Conservation (phyloP, 2,113 vertebrate genomes). For the Orthonyx spaldingii region DNA sequence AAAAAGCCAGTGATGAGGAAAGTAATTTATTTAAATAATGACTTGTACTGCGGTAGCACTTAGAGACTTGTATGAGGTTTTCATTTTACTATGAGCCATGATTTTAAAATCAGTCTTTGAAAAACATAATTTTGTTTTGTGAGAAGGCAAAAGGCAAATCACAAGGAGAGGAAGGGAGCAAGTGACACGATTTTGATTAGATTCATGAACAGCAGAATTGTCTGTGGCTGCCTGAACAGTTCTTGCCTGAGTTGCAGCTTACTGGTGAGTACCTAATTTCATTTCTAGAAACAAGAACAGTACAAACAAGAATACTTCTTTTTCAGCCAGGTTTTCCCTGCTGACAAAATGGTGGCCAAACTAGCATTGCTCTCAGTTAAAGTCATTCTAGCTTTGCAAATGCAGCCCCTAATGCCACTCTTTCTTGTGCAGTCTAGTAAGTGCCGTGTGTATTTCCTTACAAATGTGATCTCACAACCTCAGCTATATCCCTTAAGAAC, state of each 20-base stretch:
- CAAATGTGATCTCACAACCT: not conserved
- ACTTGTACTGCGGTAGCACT: not conserved
- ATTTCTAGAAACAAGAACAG: not conserved
- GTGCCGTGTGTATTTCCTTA: not conserved
- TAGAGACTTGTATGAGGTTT: not conserved
- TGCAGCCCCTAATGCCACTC: not conserved
- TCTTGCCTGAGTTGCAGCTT: not conserved
- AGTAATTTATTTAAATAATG: not conserved
- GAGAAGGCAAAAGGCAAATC: not conserved
- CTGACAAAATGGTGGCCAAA: constrained; percentile 9
- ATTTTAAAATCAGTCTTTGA: not conserved
- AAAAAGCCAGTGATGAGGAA: not conserved
- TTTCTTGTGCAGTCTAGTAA: not conserved
- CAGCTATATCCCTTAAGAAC: constrained; percentile 30
- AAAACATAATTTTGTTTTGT: not conserved
- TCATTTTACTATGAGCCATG: not conserved
- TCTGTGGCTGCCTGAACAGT: not conserved
- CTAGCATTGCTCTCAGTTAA: not conserved
- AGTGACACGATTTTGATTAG: not conserved
- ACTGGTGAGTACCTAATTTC: not conserved
- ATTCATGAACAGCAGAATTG: not conserved
- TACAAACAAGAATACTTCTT: not conserved
- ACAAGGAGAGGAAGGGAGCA: not conserved
- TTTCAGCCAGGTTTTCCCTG: not conserved
- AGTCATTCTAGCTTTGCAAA: not conserved